These are phyloP conservation scores for Bombus confusus DNA, from an alignment of 1,140 invertebrate genomes.

Conservation along the genomic window DNA sequence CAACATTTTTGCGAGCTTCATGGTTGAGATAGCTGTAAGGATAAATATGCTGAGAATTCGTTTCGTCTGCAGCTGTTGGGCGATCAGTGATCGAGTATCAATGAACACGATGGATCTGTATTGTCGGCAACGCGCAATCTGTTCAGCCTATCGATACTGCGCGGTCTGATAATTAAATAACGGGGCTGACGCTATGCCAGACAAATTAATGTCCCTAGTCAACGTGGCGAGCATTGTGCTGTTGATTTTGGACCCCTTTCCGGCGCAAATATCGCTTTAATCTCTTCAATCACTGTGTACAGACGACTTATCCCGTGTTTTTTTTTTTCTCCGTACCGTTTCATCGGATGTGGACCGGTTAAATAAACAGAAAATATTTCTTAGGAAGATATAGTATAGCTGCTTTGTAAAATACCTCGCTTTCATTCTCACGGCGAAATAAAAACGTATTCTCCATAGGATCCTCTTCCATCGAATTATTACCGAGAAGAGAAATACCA, in stretches of 20 bases:
- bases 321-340: too few relatives aligned
- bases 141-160: slow-evolving; percentile 45
- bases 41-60: neutral
- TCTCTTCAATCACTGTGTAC: slow-evolving; percentile 7
- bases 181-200: slow-evolving; percentile 39
- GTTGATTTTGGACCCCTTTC: slow-evolving; percentile 40
- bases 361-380: neutral
- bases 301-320: slow-evolving; percentile 16
- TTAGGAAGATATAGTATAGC: neutral
- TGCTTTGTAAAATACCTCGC: neutral
- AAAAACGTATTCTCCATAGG: too few relatives aligned
- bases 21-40: rapidly evolving
- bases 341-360: neutral
- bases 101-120: slow-evolving; percentile 18
- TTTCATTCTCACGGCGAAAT: neutral
- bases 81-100: slow-evolving; percentile 1
- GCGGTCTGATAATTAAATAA: slow-evolving; percentile 54
- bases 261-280: slow-evolving; percentile 40
- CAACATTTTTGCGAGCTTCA: too few relatives aligned
- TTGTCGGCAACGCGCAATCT: slow-evolving; percentile 25
- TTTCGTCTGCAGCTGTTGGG: too few relatives aligned
- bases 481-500: too few relatives aligned
- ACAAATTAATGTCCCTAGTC: slow-evolving; percentile 51
- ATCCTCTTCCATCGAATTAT: neutral
- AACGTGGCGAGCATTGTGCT: slow-evolving; percentile 22